A percentile compares a stretch with the other conserved stretches of the same genome.
These are phyloP conservation scores for Pyrocoelia pectoralis DNA, from an alignment of 2,888 invertebrate genomes.

Conservation along the genomic window DNA sequence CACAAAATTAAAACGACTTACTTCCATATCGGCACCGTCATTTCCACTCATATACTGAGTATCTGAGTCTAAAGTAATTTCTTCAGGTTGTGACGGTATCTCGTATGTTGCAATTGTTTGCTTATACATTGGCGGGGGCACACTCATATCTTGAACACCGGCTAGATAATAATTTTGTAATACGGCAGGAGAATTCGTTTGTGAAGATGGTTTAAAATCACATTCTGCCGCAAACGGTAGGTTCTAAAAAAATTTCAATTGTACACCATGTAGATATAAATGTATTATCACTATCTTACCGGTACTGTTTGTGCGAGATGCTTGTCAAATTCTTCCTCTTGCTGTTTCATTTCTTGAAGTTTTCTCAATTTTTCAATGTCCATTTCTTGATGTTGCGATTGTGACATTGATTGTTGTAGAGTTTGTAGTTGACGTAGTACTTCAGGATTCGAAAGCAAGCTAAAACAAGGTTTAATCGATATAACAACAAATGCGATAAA, in stretches of 20 bases:
- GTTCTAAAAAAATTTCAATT: slow-evolving; percentile 58
- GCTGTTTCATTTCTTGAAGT: slow-evolving; percentile 74
- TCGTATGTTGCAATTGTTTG: slow-evolving; percentile 50
- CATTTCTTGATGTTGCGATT: slow-evolving; percentile 65
- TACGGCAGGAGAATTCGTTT: slow-evolving; percentile 48
- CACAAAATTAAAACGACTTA: slow-evolving; percentile 24
- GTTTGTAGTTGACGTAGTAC: slow-evolving; percentile 90
- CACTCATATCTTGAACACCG: slow-evolving; percentile 59
- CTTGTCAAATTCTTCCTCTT: slow-evolving; percentile 79
- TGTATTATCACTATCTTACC: slow-evolving; percentile 58
- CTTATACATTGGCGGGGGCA: slow-evolving; percentile 66
- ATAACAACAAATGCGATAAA: not conserved
- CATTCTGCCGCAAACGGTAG: slow-evolving; percentile 72
- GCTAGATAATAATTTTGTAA: slow-evolving; percentile 46
- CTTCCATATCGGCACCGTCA: slow-evolving; percentile 54
- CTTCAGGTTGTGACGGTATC: slow-evolving; percentile 50
- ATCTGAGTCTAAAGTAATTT: slow-evolving; percentile 68
- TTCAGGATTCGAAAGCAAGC: slow-evolving; percentile 84
- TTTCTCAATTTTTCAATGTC: slow-evolving; percentile 75
- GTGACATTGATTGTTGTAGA: slow-evolving; percentile 58
- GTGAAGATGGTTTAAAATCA: slow-evolving; percentile 64
- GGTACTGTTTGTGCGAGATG: slow-evolving; percentile 78
- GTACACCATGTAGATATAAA: too few species aligned
- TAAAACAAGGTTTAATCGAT: slow-evolving; percentile 51
- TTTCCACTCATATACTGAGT: slow-evolving; percentile 69